Conservation (phyloP, 2,113 vertebrate genomes). For the Synodontis membranacea region DNA sequence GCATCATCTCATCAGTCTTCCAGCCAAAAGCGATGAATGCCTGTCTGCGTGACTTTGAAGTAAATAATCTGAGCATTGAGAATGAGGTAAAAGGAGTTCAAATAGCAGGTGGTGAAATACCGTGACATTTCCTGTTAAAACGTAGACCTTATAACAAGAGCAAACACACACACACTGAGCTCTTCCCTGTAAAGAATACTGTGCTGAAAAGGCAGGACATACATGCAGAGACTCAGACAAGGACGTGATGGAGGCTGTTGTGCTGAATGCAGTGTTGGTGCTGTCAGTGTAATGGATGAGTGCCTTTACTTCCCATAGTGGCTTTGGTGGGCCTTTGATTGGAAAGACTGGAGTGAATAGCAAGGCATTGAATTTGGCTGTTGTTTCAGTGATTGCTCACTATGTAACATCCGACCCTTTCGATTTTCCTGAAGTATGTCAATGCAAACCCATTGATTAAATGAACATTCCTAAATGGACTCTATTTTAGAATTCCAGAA, state of each 20-base stretch:
- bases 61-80: neutral
- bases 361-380: neutral
- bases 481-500: neutral
- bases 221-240: neutral
- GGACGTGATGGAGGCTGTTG: slow-evolving; percentile 15
- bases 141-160: neutral
- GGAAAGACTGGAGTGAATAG: neutral
- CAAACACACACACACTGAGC: slow-evolving; percentile 13
- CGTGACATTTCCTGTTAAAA: neutral
- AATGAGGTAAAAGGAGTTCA: neutral
- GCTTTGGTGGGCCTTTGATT: neutral
- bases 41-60: neutral
- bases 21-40: neutral
- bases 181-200: slow-evolving; percentile 9
- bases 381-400: neutral
- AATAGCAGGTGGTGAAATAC: slow-evolving; percentile 8
- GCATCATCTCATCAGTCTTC: neutral
- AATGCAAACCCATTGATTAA: neutral
- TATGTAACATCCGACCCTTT: neutral
- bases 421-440: neutral
- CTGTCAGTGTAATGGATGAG: slow-evolving; percentile 45
- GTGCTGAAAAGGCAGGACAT: neutral
- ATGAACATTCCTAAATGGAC: neutral
- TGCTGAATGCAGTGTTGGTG: slow-evolving; percentile 13
- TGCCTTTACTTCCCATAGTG: slow-evolving; percentile 17